These are phyloP conservation scores for Protaetia brevitarsis DNA, from an alignment of 1,140 invertebrate genomes.

Conservation along the genomic window DNA sequence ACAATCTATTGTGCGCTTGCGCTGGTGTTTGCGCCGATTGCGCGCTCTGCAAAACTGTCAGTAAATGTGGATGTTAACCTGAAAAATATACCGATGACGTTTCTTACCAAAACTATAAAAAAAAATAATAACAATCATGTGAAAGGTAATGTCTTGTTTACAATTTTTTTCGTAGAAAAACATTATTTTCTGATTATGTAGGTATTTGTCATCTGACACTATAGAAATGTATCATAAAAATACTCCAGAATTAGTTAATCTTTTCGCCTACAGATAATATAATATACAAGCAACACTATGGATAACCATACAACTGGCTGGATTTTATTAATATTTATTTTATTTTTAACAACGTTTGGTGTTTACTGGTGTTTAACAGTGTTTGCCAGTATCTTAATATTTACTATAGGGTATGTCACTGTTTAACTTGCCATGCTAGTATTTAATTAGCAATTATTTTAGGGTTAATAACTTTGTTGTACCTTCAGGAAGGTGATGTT, in stretches of 20 bases:
- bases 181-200: background rate
- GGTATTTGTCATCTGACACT: background rate
- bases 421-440: constrained; percentile 21
- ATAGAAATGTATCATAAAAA: background rate
- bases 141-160: background rate
- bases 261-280: background rate
- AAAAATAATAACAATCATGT: constrained; percentile 20
- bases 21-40: too few species aligned
- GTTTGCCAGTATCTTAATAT: constrained; percentile 35
- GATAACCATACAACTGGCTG: constrained; percentile 36
- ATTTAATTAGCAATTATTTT: constrained; percentile 27
- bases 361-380: constrained; percentile 37
- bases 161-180: background rate
- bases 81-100: constrained; percentile 22
- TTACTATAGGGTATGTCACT: constrained; percentile 41
- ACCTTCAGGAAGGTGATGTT: constrained; percentile 42
- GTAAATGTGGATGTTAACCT: constrained; percentile 22
- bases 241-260: background rate
- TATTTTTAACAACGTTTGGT: constrained; percentile 41
- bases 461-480: constrained; percentile 42
- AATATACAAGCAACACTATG: constrained; percentile 22
- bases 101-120: constrained; percentile 24
- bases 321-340: constrained; percentile 39
- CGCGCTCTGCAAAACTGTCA: background rate
- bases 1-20: too few species aligned